Conservation (phyloP, 2,797 vertebrate genomes). For the Leptodactylus fallax region DNA sequence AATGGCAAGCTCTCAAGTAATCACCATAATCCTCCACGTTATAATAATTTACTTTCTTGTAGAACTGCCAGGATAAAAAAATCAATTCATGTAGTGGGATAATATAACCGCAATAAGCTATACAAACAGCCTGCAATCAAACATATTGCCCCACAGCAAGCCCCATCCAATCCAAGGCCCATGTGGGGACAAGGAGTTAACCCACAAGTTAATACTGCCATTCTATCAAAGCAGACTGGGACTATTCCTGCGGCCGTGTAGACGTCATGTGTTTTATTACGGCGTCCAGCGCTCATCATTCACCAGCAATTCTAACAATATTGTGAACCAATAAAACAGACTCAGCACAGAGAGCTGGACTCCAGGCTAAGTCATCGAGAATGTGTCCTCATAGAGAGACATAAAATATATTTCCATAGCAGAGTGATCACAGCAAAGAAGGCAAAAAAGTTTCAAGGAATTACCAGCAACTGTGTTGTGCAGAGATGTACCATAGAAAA, state of each 20-base stretch:
- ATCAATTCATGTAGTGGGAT: conserved; percentile 32
- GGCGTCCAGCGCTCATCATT: background rate
- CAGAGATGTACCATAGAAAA: background rate
- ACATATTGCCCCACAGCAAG: background rate
- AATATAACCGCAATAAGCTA: conserved; percentile 25
- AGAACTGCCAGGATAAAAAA: conserved; percentile 24
- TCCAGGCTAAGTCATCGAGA: background rate
- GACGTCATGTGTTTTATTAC: background rate
- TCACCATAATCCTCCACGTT: conserved; percentile 32
- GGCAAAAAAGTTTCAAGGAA: background rate
- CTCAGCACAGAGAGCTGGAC: background rate
- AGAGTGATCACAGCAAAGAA: background rate
- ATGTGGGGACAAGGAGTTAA: background rate
- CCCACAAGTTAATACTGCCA: background rate
- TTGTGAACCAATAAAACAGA: conserved; percentile 2
- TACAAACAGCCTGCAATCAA: conserved; percentile 28
- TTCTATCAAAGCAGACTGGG: background rate
- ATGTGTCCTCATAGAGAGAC: conserved; percentile 4
- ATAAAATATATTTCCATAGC: conserved; percentile 18
- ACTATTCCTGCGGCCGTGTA: conserved; percentile 4
- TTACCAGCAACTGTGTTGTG: background rate
- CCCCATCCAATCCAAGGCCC: too few species aligned
- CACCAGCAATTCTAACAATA: background rate
- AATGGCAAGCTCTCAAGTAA: conserved; percentile 24
- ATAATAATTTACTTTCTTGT: conserved; percentile 48